Evolutionary conservation across 2,113 vertebrate species (phyloP).

Genomic region (Cricetomys ansorgei): DNA sequence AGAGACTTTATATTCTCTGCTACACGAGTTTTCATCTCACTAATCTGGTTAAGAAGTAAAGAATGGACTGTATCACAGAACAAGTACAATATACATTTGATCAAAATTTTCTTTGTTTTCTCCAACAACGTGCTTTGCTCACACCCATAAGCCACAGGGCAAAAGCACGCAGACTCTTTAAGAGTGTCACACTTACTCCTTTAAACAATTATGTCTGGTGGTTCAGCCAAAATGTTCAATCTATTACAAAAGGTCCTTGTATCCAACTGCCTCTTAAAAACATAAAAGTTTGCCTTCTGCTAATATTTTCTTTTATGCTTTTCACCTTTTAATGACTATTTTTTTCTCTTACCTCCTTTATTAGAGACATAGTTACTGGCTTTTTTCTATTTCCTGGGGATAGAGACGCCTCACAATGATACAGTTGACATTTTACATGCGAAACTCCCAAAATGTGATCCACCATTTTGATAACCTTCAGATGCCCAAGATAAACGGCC

Average conservation of each 20-base stretch:
- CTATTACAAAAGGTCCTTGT: background rate
- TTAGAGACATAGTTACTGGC: background rate
- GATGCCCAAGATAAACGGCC: background rate
- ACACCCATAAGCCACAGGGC: background rate
- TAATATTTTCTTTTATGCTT: background rate
- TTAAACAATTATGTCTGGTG: background rate
- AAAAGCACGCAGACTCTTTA: background rate
- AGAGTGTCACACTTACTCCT: background rate
- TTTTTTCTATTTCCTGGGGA: background rate
- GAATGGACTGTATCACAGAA: background rate
- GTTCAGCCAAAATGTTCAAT: background rate
- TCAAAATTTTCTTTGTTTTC: constrained; percentile 5
- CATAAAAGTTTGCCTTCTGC: background rate
- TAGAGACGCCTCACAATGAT: background rate
- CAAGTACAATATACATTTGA: background rate
- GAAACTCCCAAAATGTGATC: background rate
- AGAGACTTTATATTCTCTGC: background rate
- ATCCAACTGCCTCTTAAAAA: background rate
- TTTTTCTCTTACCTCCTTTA: background rate
- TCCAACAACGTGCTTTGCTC: background rate
- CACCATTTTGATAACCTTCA: constrained; percentile 1
- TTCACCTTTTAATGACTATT: background rate
- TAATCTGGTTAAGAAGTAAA: background rate
- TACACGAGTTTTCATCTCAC: constrained; percentile 32
- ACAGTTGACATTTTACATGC: background rate